These are phyloP conservation scores for Dysmachus trigonus DNA, from an alignment of 2,888 invertebrate species.

Conservation along the genomic window DNA sequence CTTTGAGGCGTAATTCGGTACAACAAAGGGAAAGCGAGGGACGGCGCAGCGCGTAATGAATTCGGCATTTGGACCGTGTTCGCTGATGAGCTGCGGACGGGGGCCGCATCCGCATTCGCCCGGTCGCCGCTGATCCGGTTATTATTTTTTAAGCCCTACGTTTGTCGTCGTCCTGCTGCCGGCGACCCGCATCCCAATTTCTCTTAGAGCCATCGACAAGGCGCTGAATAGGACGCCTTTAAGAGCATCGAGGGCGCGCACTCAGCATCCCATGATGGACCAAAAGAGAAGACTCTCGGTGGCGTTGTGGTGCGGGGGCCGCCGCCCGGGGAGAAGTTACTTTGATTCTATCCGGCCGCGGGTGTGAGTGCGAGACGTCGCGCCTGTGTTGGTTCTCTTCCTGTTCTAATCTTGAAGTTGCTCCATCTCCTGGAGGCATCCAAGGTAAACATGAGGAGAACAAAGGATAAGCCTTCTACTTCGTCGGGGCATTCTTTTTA, in stretches of 20 bases:
- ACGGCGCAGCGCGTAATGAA: neutral
- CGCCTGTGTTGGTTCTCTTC: slow-evolving; percentile 15
- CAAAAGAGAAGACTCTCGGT: neutral
- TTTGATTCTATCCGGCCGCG: neutral
- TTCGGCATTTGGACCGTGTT: neutral
- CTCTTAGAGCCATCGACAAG: neutral
- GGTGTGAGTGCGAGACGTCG: neutral
- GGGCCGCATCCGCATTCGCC: neutral
- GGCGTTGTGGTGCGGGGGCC: neutral
- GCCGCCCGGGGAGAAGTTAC: neutral
- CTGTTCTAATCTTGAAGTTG: slow-evolving; percentile 43
- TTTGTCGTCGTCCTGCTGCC: neutral
- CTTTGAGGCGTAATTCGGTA: slow-evolving; percentile 34
- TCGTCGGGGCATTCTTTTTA: slow-evolving; percentile 30
- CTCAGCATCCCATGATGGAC: neutral
- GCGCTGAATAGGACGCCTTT: neutral
- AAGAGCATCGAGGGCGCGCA: neutral
- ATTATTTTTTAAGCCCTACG: no score
- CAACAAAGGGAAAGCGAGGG: slow-evolving; percentile 7
- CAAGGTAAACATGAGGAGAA: slow-evolving; percentile 48
- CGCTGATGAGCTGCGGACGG: neutral
- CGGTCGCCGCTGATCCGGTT: neutral
- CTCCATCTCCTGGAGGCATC: slow-evolving; percentile 46
- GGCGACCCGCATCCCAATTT: neutral
- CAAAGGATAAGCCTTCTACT: slow-evolving; percentile 46